Base-by-base conservation (phyloP, 2,888 invertebrate species). In the Dichetophora obliterata region DNA sequence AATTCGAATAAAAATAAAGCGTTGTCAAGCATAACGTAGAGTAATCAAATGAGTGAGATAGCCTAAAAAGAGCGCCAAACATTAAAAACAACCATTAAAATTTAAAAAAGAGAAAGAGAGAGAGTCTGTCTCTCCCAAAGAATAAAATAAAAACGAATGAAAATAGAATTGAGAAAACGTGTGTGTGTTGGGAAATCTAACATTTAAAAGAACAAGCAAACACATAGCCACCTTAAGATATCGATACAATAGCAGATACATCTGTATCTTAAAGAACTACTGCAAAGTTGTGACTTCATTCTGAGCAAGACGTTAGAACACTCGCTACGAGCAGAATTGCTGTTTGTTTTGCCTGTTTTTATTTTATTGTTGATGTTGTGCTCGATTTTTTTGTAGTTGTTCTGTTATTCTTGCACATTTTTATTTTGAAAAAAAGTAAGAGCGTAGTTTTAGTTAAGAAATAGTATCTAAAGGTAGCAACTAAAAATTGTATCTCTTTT, bases 401-500 rank as follows among this genome's bases (percentile, higher is more conserved):
- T 5, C 14, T n/a, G 14, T 16, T 31, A 34, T 50, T 48, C 50
- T 31, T 9, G 24, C 50, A 68, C 68, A 43, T 68, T 48, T 48
- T 52, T 6, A 50, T 16, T 24, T 27, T 50, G 22, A 68, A 24
- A 50, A 68, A 68, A 48, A 24, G 9, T 50, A 24, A 48, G 68
- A 68, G 24, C 48, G 22, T 14, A 59, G 22, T 3, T 3, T 4
- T 27, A 59, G 27, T 27, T 22, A 14, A 14, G 27, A 59, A 59
- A 59, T 27, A 31, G 31, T 68, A 68, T 68, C 48, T 27, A 24
- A 68, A 68, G 68, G 19, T 48, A 68, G 48, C 37, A 68, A 48
- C 48, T 52, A 50, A 5, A 19, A 34, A 50, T 57, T 34, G 22
- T 72, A n/a, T 52, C 31, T 63, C 63, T 34, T n/a, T n/a, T 27